Base-by-base conservation (phyloP, 2,113 vertebrate species). In the Megaceryle torquata region DNA sequence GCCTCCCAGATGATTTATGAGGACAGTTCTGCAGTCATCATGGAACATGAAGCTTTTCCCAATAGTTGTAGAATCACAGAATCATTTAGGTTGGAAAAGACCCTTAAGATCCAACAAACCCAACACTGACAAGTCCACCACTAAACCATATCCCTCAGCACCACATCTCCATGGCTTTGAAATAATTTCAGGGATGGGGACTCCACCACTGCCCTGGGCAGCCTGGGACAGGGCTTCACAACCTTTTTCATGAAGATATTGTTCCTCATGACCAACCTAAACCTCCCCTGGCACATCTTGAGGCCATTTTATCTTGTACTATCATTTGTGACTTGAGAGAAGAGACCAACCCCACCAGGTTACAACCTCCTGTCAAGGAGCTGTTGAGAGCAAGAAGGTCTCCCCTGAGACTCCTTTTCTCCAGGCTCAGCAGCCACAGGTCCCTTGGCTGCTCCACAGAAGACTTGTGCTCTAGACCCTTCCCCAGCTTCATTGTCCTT, bases 301-400 rank as follows among this genome's bases (percentile, higher is more conserved):
- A 67, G 20, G 19, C 11, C 1, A 0, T 69, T 85, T 51, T 33
- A 5, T 5, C 1, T 59, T 50, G 48, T 21, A 12, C 22, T 1
- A 0, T 63, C 43, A 31, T 9, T 16, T 13, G 2, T 46, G n/a
- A 20, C 19, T 44, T n/a, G 11, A 26, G 35, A 84, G 13, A 15
- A 33, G 21, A 79, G 2, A 7, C 9, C 1, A 1, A 28, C 5
- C 3, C 10, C 17, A 18, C 7, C 9, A 7, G 21, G 21, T 21
- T 50, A 21, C 48, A 50, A 50, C 22, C 22, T 24, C 22, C 48
- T 50, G 46, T 48, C 46, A 48, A 20, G 46, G 46, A 48, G 46
- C 21, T 48, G 11, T 50, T 21, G 48, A 50, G 11, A 50, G 21
- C 21, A 11, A 50, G 48, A 50, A 50, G 48, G 48, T 24, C 22